Percentiles rank a stretch among this genome's conserved stretches.
Evolutionary conservation across 2,888 invertebrate genomes (phyloP).

Genomic region (Xanthia togata): DNA sequence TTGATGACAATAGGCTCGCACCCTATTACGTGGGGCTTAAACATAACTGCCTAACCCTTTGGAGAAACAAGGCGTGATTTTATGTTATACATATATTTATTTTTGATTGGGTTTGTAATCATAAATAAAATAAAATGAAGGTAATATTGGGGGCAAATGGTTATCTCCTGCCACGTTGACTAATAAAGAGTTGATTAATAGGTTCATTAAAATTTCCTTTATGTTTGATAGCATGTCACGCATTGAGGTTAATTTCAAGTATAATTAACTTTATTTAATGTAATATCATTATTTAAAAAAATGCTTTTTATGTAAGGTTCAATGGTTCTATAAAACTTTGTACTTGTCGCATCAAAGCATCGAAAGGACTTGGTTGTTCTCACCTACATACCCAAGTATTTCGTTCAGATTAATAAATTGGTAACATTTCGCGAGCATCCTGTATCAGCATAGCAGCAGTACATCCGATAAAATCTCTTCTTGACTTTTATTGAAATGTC

Average conservation of each 20-base stretch:
- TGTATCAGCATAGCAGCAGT: not conserved
- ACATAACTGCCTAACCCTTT: no score
- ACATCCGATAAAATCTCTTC: not conserved
- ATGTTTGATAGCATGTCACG: not conserved
- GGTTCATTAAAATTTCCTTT: not conserved
- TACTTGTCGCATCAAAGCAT: not conserved
- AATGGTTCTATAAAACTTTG: not conserved
- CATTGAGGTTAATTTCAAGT: not conserved
- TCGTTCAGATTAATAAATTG: slow-evolving; percentile 6
- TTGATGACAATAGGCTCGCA: no score
- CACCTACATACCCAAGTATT: not conserved
- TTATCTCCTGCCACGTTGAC: not conserved
- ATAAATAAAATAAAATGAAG: not conserved
- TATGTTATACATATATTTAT: not conserved
- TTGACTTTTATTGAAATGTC: slow-evolving; percentile 39
- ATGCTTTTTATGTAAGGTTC: not conserved
- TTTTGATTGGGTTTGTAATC: not conserved
- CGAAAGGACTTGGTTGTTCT: not conserved
- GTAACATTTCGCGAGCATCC: not conserved
- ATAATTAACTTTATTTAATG: not conserved
- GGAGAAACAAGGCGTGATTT: no score
- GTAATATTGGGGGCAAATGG: slow-evolving; percentile 9
- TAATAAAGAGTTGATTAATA: slow-evolving; percentile 25
- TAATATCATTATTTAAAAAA: not conserved
- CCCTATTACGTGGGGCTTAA: no score